Evolutionary conservation across 2,797 vertebrate species (phyloP), one percentile per base, ranked within the genome.

Genomic region (Microctenopoma steveboyesi): DNA sequence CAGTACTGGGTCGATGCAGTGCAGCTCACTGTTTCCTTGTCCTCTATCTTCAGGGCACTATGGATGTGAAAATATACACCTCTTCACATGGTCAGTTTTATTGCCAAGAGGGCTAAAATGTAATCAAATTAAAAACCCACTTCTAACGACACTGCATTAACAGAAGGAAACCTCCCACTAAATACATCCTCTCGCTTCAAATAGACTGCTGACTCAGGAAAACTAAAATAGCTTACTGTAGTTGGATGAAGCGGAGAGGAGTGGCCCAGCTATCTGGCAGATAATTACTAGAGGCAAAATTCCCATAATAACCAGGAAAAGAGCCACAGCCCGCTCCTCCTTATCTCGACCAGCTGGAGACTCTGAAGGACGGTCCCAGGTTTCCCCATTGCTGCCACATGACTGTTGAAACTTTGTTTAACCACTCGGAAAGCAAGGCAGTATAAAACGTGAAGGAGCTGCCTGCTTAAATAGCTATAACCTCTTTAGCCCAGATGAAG

Each of bases 211-310:
- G 65, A 67, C 43, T 63, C 42, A 48, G 66, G 43, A 42, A 60
- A 69, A 58, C 16, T 10, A 30, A 47, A 57, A 8, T 3, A 7
- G 9, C 59, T 61, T 46, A 70, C 48, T 84, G 61, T 74, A 72
- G 76, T 72, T 58, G 73, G 77, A 74, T 73, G 74, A 69, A 67
- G 81, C 55, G 60, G 70, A 54, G 37, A 82, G 89, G 86, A 73
- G 87, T 85, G 78, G 70, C 71, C 42, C 69, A 59, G 59, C 74
- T 73, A 75, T 74, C 78, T 81, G 69, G 69, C 55, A 74, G 79
- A 89, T 91, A 90, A 92, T 92, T 91, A 88, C 80, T 78, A 52
- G 79, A 84, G 58, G 52, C 58, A 35, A 54, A 73, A 78, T 72
- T 87, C 85, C 86, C 75, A 87, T 81, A 92, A 92, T 89, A 90